Evolutionary conservation across 2,797 vertebrate species (phyloP).

Genomic region (Hemibagrus guttatus): DNA sequence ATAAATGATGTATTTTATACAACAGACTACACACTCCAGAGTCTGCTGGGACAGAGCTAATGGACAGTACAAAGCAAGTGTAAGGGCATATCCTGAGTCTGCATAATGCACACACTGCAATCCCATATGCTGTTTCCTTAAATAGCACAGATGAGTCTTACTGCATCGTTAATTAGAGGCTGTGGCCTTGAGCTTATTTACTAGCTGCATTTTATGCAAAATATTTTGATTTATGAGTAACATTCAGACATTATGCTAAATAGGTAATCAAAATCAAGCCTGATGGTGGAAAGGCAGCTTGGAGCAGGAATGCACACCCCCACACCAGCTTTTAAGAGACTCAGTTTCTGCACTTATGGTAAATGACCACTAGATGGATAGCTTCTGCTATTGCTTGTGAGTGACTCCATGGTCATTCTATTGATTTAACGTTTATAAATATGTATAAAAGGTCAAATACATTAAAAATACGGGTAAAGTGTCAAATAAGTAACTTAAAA

Average conservation of each 20-base stretch:
- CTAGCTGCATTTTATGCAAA: background rate
- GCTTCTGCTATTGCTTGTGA: slow-evolving; percentile 14
- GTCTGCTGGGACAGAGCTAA: slow-evolving; percentile 26
- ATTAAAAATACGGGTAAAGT: background rate
- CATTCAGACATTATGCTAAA: background rate
- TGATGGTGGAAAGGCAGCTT: background rate
- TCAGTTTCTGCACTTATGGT: background rate
- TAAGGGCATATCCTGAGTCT: slow-evolving; percentile 27
- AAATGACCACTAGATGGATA: slow-evolving; percentile 33
- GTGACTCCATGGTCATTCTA: background rate
- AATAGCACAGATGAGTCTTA: slow-evolving; percentile 44
- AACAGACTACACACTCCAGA: background rate
- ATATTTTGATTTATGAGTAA: background rate
- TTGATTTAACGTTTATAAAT: background rate
- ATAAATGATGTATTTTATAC: slow-evolving; percentile 43
- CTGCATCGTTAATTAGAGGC: background rate
- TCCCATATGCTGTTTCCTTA: slow-evolving; percentile 40
- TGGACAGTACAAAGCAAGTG: slow-evolving; percentile 28
- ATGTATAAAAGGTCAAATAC: background rate
- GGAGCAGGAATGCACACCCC: background rate
- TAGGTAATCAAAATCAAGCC: background rate
- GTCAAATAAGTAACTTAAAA: background rate
- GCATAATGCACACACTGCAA: slow-evolving; percentile 29
- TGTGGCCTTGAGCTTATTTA: background rate
- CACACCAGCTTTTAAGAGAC: background rate